These are phyloP conservation scores for Melanostoma mellinum DNA, from an alignment of 2,888 invertebrate genomes.

Conservation along the genomic window DNA sequence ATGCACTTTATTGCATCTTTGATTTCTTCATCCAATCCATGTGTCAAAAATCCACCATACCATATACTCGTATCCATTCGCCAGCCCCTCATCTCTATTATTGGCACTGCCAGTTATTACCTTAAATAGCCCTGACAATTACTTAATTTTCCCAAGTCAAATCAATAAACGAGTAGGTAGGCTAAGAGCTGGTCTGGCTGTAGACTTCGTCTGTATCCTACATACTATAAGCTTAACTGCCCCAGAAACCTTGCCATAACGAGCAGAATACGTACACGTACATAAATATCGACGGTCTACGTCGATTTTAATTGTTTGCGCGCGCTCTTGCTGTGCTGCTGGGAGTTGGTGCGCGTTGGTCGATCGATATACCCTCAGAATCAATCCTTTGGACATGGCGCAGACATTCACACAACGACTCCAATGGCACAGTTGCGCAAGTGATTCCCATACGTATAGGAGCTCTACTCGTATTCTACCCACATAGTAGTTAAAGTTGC, in stretches of 20 bases:
- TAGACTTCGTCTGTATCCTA: conserved; percentile 38
- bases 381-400: conserved; percentile 46
- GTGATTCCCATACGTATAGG: conserved; percentile 40
- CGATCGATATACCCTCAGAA: conserved; percentile 47
- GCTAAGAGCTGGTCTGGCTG: conserved; percentile 32
- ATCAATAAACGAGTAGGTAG: conserved; percentile 54
- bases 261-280: neutral
- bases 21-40: conserved; percentile 20
- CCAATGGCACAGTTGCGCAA: conserved; percentile 49
- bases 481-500: conserved; percentile 25
- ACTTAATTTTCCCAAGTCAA: conserved; percentile 60
- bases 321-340: conserved; percentile 3
- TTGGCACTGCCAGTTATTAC: conserved; percentile 57
- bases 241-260: conserved; percentile 65
- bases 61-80: conserved; percentile 21
- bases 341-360: conserved; percentile 10
- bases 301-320: conserved; percentile 60
- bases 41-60: conserved; percentile 14
- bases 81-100: conserved; percentile 21
- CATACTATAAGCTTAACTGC: conserved; percentile 12
- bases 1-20: neutral
- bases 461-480: conserved; percentile 30
- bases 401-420: conserved; percentile 33
- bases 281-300: conserved; percentile 53
- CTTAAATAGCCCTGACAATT: conserved; percentile 67